Evolutionary conservation across 1,140 invertebrate genomes (phyloP), one percentile per base, ranked within the genome.

Genomic region (Bombus superbus): DNA sequence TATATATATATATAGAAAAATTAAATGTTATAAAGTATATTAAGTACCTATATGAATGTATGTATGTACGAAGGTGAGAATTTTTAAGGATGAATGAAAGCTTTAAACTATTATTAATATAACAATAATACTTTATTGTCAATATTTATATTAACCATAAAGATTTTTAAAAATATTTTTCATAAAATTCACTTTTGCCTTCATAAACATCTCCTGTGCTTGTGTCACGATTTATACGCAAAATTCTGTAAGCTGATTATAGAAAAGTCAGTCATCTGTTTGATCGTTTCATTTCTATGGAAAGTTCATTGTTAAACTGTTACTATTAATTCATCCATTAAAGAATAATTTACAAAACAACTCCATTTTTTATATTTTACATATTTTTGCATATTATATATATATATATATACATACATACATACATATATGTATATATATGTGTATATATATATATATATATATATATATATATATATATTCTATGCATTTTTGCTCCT

Each of bases 131-230:
- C 11, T 69, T 40, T 28, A 71, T 71, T 71, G 69, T 71, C 69
- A 71, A 71, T 71, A 15, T 71, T 71, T 71, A 71, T 71, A 71
- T 71, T 15, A 71, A 71, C 28, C 69, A 71, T 71, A 71, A 69
- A 69, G 69, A 42, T 40, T 71, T 42, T 38, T 40, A 15, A 42
- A 71, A 25, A 71, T 71, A 42, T 71, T 40, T 42, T 13, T 28
- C 25, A 71, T 42, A 71, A 69, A 42, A 42, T 71, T 71, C 40
- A 71, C 38, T 40, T 38, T 11, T 42, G 38, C 40, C 40, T 71
- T 71, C 38, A 71, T 42, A 4, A 28, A 69, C 68, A 69, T 69
- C 35, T 35, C 68, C 32, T 28, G 10, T 28, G 32, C 9, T 28
- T 40, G 35, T 22, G 18, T 28, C 18, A 40, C 11, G 2, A 40